Percentiles rank a stretch among this genome's conserved stretches.
phyloP scores from a whole-genome alignment of 2,113 vertebrate species.

The Amia ocellicauda region DNA sequence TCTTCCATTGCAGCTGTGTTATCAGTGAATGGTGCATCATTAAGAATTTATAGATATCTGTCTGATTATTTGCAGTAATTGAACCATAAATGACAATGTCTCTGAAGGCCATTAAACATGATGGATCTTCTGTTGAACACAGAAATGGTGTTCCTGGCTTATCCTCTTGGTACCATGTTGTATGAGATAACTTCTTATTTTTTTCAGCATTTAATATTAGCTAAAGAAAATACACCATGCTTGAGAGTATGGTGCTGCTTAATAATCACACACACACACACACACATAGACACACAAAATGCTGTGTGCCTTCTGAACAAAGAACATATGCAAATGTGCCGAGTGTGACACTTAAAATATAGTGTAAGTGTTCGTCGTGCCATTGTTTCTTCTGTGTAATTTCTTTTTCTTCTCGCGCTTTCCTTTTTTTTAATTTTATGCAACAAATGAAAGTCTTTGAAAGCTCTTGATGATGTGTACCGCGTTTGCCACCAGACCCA shows the following conservation, averaged over 20 bases:
- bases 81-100: not conserved
- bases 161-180: not conserved
- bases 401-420: too few relatives aligned
- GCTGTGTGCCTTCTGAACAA: not conserved
- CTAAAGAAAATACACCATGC: too few relatives aligned
- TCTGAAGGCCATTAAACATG: not conserved
- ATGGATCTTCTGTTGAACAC: not conserved
- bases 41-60: slow-evolving; percentile 5
- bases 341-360: not conserved
- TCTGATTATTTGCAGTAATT: not conserved
- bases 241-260: too few relatives aligned
- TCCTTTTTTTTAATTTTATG: too few relatives aligned
- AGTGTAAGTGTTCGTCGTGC: not conserved
- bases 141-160: not conserved
- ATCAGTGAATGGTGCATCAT: not conserved
- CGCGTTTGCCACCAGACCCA: not conserved
- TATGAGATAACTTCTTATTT: not conserved
- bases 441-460: not conserved
- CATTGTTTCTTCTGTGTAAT: not conserved
- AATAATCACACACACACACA: too few relatives aligned
- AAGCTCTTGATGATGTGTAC: not conserved
- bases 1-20: not conserved
- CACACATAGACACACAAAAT: too few relatives aligned
- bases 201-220: too few relatives aligned
- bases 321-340: not conserved